phyloP scores from a whole-genome alignment of 2,888 invertebrate species.

The Silvanus unidentatus region DNA sequence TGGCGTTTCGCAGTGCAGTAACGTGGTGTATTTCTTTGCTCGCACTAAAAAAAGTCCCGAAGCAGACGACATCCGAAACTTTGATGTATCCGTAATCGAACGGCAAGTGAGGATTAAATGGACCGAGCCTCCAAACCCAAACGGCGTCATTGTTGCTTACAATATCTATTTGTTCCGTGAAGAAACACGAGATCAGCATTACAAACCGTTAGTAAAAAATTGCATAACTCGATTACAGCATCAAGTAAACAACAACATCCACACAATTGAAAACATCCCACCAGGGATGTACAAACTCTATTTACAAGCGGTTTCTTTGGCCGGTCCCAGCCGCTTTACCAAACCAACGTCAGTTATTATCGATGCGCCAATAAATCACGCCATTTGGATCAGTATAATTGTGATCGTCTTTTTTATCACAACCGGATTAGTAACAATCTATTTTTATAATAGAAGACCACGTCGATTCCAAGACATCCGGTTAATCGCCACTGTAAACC shows the following conservation, averaged over 20 bases:
- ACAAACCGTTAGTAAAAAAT: conserved; percentile 34
- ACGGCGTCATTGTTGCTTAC: conserved; percentile 61
- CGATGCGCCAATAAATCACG: conserved; percentile 6
- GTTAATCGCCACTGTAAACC: conserved; percentile 57
- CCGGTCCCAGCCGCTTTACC: conserved; percentile 49
- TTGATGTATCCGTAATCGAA: conserved; percentile 16
- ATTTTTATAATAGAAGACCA: conserved; percentile 34
- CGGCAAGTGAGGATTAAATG: conserved; percentile 45
- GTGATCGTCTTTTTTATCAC: conserved; percentile 19
- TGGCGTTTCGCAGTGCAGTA: conserved; percentile 49
- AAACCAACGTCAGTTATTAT: conserved; percentile 25
- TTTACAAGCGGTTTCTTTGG: conserved; percentile 56
- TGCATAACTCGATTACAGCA: conserved; percentile 47
- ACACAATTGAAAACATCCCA: conserved; percentile 21
- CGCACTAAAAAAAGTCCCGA: conserved; percentile 46
- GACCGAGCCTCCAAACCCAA: conserved; percentile 58
- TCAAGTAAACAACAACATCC: background rate
- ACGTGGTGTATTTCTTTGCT: conserved; percentile 43
- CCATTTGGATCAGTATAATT: conserved; percentile 12
- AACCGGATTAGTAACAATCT: conserved; percentile 18
- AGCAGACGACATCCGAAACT: conserved; percentile 43
- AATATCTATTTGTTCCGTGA: conserved; percentile 49
- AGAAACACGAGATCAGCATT: conserved; percentile 45
- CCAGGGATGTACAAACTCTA: conserved; percentile 54
- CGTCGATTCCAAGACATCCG: conserved; percentile 40